Evolutionary conservation across 2,888 invertebrate genomes (phyloP).

Genomic region (Drosophila histrio): DNA sequence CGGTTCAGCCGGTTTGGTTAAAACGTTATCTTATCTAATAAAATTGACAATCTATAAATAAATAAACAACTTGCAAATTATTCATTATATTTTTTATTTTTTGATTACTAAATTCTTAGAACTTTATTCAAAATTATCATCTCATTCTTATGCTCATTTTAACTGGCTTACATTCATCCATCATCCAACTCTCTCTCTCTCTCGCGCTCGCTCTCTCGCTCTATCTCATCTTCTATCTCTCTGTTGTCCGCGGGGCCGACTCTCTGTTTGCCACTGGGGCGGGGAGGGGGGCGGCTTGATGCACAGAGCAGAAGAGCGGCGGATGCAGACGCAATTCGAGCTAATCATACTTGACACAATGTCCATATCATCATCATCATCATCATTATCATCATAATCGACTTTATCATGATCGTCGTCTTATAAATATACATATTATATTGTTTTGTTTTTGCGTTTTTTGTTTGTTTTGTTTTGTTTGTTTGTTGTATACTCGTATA

Average conservation of each 20-base stretch:
- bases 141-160: slow-evolving; percentile 61
- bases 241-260: neutral
- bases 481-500: slow-evolving; percentile 77
- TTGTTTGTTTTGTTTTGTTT: slow-evolving; percentile 40
- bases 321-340: slow-evolving; percentile 23
- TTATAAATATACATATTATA: slow-evolving; percentile 64
- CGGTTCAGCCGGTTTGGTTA: too few relatives aligned
- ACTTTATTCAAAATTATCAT: slow-evolving; percentile 81
- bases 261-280: neutral
- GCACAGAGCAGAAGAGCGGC: neutral
- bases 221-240: neutral
- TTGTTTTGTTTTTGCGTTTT: slow-evolving; percentile 35
- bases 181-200: slow-evolving; percentile 19
- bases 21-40: too few relatives aligned
- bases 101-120: slow-evolving; percentile 82
- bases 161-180: slow-evolving; percentile 42
- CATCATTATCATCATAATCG: slow-evolving; percentile 10
- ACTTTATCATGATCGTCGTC: slow-evolving; percentile 27
- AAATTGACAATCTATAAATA: too few relatives aligned
- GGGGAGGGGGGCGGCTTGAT: neutral
- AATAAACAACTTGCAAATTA: slow-evolving; percentile 7
- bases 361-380: slow-evolving; percentile 13
- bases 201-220: neutral
- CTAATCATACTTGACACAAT: slow-evolving; percentile 40
- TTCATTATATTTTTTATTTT: slow-evolving; percentile 59